Base-by-base conservation (phyloP, 1,140 invertebrate genomes). In the Chymomyza costata region DNA sequence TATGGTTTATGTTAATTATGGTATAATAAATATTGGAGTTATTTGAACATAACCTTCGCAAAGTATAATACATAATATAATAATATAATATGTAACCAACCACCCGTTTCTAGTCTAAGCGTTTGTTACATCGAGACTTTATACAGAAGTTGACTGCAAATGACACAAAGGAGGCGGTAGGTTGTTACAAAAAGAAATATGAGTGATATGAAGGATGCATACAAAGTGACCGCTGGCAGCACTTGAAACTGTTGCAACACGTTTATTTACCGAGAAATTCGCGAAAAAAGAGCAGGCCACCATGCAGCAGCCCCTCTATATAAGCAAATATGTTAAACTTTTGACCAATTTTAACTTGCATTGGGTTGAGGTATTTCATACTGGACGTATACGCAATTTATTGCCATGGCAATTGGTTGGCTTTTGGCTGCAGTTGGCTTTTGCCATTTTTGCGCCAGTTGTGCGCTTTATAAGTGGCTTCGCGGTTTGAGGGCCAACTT, bases 241-340 rank as follows among this genome's bases (percentile, higher is more conserved):
- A 51, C 58, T 65, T 38, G 62, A 65, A 50, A 57, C 50, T 56
- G 47, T 46, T 55, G 39, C 62, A 56, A 32, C 45, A 63, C 69
- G 69, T 68, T 68, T 65, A 57, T 68, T 43, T 55, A 59, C 60
- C 60, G 52, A 66, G 68, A 74, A 74, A 74, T 74, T 64, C 65
- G 53, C 60, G 56, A 53, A 69, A 76, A 76, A 56, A 6, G 25
- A 28, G 10, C 25, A 28, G 62, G 49, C 44, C 40, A 48, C 10
- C 30, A 48, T 10, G 31, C 38, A 61, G 45, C 51, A 55, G 67
- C 48, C 11, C 37, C 28, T 1, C 11, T 34, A 66, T 66, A 67
- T 68, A 80, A 74, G 67, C 73, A 80, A 80, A 80, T 81, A 80
- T 80, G 67, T 80, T 80, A 80, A 80, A 80, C 73, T 80, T 81